Evolutionary conservation across 2,888 invertebrate genomes (phyloP), one percentile per base, ranked within the genome.

Genomic region (Lepetodrilus schrolli): DNA sequence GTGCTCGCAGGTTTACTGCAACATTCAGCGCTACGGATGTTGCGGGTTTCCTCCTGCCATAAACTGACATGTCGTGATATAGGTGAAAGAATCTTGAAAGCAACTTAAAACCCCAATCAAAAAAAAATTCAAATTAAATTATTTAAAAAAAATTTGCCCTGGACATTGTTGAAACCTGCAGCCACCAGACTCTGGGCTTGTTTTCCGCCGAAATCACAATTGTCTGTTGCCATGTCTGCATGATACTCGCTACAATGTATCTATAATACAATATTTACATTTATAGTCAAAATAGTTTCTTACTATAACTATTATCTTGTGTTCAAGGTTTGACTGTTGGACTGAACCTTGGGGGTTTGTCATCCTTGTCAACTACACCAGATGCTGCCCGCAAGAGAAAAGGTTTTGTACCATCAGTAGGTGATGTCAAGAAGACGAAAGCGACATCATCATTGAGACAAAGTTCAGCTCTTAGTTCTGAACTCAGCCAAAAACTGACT

Each of bases 401-500:
- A 58, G 58, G 58, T 2, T 26, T 30, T 17, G 30, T 17, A n/a
- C 17, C 58, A 8, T 23, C 13, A 7, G 34, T 30, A 1, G n/a
- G 8, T 23, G 58, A 58, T 34, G 30, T 26, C n/a, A 58, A 58
- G 17, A 58, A 58, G 58, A 58, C 58, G n/a, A 58, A 30, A 30
- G 58, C 26, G 17, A 30, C 58, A 34, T 58, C 58, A 10, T 30
- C 17, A 1, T 8, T 5, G 17, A 30, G 13, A 17, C 58, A 58
- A 13, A 58, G 58, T 58, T 58, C 58, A 13, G 30, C 34, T 0
- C 58, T 58, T 1, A 58, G 58, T 34, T 30, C 58, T n/a, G 58
- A 30, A 34, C 34, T 58, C 30, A 58, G n/a, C 58, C 30, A 23
- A 5, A 58, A 58, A 30, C 34, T 58, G n/a, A 58, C n/a, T n/a